A percentile compares a stretch with the other conserved stretches of the same genome.
These are phyloP conservation scores for Eidolon helvum DNA, from an alignment of 2,113 vertebrate genomes.

Conservation along the genomic window DNA sequence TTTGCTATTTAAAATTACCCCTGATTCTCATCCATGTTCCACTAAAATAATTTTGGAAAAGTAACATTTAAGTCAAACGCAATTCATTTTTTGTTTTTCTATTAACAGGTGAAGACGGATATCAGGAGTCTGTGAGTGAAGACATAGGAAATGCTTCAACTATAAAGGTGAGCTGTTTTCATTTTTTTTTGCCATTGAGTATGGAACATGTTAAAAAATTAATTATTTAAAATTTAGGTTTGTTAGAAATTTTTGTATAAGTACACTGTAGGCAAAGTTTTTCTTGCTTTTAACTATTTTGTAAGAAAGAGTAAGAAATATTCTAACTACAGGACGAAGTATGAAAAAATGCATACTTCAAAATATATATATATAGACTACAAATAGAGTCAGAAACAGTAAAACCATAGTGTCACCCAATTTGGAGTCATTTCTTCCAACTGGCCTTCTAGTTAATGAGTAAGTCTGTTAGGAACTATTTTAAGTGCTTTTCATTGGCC, in stretches of 20 bases:
- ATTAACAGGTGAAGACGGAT: background rate
- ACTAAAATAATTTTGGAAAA: background rate
- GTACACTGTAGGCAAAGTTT: background rate
- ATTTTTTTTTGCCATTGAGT: background rate
- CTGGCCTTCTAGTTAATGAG: background rate
- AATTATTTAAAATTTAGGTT: background rate
- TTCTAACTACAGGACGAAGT: background rate
- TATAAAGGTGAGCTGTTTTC: background rate
- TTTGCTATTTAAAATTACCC: background rate
- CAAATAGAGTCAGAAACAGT: background rate
- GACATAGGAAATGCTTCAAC: background rate
- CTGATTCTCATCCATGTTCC: background rate
- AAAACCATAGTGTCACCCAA: background rate
- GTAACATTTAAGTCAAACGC: background rate
- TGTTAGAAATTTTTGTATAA: background rate
- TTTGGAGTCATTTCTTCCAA: background rate
- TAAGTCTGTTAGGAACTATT: background rate
- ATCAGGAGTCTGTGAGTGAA: background rate
- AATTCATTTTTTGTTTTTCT: constrained; percentile 39
- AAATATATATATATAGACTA: background rate
- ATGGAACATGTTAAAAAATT: background rate
- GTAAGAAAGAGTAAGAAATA: background rate
- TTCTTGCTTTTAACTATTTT: background rate
- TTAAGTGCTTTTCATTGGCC: background rate
- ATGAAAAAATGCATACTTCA: background rate